Evolutionary conservation across 1,140 invertebrate genomes (phyloP).

Genomic region (Drosophila ercepeae): DNA sequence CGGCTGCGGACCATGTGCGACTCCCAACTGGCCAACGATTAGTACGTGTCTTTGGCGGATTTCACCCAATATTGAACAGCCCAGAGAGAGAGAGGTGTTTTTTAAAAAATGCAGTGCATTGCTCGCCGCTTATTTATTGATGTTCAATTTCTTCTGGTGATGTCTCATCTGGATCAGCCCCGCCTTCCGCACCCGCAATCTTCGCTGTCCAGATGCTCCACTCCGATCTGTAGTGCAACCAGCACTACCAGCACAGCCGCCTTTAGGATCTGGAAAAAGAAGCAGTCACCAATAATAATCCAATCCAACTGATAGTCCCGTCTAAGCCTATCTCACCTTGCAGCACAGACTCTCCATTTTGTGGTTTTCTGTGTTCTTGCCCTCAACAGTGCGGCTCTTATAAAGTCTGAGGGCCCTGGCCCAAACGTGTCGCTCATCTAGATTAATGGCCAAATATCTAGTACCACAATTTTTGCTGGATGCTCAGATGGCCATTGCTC

Average conservation of each 20-base stretch:
- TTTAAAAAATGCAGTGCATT: slow-evolving; percentile 46
- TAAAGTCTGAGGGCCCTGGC: slow-evolving; percentile 63
- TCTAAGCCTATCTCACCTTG: slow-evolving; percentile 48
- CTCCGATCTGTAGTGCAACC: slow-evolving; percentile 35
- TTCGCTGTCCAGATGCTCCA: slow-evolving; percentile 38
- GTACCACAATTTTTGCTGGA: slow-evolving; percentile 46
- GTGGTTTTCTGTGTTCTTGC: slow-evolving; percentile 39
- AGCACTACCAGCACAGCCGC: slow-evolving; percentile 49
- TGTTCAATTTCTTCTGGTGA: slow-evolving; percentile 24
- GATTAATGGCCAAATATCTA: slow-evolving; percentile 58
- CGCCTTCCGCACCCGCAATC: slow-evolving; percentile 53
- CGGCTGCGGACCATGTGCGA: slow-evolving; percentile 73
- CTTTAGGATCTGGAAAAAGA: slow-evolving; percentile 43
- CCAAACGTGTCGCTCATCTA: slow-evolving; percentile 64
- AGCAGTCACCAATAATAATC: not conserved
- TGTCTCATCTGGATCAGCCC: slow-evolving; percentile 35
- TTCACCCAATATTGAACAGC: slow-evolving; percentile 31
- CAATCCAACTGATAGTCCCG: not conserved
- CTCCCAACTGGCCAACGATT: slow-evolving; percentile 54
- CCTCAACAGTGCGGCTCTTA: slow-evolving; percentile 53
- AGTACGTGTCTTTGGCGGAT: slow-evolving; percentile 69
- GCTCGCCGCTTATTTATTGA: slow-evolving; percentile 60
- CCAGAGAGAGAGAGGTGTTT: slow-evolving; percentile 30
- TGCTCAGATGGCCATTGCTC: slow-evolving; percentile 8
- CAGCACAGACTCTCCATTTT: slow-evolving; percentile 57